A percentile compares a stretch with the other conserved stretches of the same genome.
phyloP scores from a whole-genome alignment of 2,888 invertebrate species.

The Apodemia duryi region DNA sequence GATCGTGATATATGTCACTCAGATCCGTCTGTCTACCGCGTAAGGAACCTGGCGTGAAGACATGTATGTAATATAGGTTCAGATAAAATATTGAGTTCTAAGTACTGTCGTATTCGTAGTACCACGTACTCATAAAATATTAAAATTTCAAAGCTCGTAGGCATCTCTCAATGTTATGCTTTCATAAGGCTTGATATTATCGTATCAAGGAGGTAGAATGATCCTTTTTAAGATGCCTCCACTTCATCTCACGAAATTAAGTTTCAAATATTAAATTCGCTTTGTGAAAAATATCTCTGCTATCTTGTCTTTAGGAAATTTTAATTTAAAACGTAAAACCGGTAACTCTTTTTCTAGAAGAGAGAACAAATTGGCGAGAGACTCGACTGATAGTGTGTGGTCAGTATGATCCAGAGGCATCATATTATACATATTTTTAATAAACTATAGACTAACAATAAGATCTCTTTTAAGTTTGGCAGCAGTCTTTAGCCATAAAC shows the following conservation, averaged over 20 bases:
- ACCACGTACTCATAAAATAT: slow-evolving; percentile 14
- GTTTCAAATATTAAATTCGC: slow-evolving; percentile 70
- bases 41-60: too few relatives aligned
- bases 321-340: slow-evolving; percentile 16
- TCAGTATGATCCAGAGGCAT: too few relatives aligned
- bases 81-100: too few relatives aligned
- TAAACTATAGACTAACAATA: too few relatives aligned
- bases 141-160: slow-evolving; percentile 1
- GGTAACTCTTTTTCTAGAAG: not conserved
- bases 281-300: slow-evolving; percentile 56
- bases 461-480: too few relatives aligned
- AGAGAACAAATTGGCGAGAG: too few relatives aligned
- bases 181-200: slow-evolving; percentile 31
- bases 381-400: too few relatives aligned
- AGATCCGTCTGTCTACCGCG: too few relatives aligned
- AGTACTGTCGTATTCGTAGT: slow-evolving; percentile 21
- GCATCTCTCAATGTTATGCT: slow-evolving; percentile 10
- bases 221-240: slow-evolving; percentile 31
- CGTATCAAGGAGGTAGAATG: slow-evolving; percentile 25
- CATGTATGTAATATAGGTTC: too few relatives aligned
- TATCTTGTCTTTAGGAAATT: slow-evolving; percentile 22
- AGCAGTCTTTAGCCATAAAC: too few relatives aligned
- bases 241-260: slow-evolving; percentile 66
- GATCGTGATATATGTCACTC: too few relatives aligned
- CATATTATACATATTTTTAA: too few relatives aligned